Conservation (phyloP, 2,113 vertebrate genomes). For the Elgaria multicarinata region DNA sequence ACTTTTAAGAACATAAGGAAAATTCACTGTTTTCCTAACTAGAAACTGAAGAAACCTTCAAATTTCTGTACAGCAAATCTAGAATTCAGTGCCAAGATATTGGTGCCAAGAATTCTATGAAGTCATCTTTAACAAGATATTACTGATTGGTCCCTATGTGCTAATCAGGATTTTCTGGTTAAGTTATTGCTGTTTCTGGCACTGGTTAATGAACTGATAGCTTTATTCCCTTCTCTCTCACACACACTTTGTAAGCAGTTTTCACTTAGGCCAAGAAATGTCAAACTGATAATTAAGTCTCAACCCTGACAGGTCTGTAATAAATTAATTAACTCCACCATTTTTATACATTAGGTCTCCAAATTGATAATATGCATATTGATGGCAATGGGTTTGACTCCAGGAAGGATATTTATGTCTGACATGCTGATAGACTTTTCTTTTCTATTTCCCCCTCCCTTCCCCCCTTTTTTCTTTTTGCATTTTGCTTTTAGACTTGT, state of each 20-base stretch:
- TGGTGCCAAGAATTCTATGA: constrained; percentile 8
- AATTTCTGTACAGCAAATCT: background rate
- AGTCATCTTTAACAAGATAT: constrained; percentile 4
- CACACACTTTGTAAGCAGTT: constrained; percentile 49
- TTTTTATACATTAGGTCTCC: background rate
- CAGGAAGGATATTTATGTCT: background rate
- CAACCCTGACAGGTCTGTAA: constrained; percentile 13
- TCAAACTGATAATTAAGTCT: constrained; percentile 61
- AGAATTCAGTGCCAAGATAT: background rate
- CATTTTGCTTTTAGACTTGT: constrained; percentile 31
- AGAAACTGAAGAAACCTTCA: background rate
- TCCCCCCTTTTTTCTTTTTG: too few relatives aligned
- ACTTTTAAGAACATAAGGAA: background rate
- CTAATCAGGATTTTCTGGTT: constrained; percentile 10
- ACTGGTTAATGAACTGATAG: constrained; percentile 30
- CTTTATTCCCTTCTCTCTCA: constrained; percentile 25
- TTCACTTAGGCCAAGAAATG: constrained; percentile 47
- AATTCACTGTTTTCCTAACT: background rate
- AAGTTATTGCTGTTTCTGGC: background rate
- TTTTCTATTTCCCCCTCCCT: background rate
- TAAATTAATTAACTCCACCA: constrained; percentile 49
- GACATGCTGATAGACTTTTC: constrained; percentile 29
- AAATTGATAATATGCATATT: constrained; percentile 14
- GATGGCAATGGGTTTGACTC: constrained; percentile 4
- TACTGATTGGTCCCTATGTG: background rate